These are phyloP conservation scores for Dioctria rufipes DNA, from an alignment of 2,888 invertebrate species.

Conservation along the genomic window DNA sequence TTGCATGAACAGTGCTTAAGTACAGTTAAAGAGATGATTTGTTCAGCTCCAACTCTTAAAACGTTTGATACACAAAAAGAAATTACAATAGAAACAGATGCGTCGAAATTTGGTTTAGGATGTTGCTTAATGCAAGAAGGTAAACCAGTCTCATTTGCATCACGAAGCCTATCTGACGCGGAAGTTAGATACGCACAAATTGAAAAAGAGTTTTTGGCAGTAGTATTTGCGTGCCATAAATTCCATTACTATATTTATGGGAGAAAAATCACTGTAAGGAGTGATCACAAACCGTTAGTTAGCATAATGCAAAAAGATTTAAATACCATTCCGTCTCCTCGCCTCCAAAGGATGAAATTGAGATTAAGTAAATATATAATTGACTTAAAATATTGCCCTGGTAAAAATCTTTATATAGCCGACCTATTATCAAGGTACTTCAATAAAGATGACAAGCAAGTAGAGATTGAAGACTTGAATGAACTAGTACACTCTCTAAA, in stretches of 20 bases:
- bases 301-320: slow-evolving; percentile 57
- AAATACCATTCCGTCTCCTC: slow-evolving; percentile 50
- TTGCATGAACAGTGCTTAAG: background rate
- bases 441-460: slow-evolving; percentile 7
- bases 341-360: slow-evolving; percentile 58
- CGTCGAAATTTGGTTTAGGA: slow-evolving; percentile 53
- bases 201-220: slow-evolving; percentile 58
- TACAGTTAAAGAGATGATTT: background rate
- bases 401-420: slow-evolving; percentile 60
- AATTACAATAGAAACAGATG: slow-evolving; percentile 45
- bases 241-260: slow-evolving; percentile 59
- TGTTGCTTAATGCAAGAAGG: slow-evolving; percentile 52
- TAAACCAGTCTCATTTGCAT: slow-evolving; percentile 60
- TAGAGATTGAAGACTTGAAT: slow-evolving; percentile 57
- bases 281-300: slow-evolving; percentile 58
- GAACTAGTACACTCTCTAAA: slow-evolving; percentile 58
- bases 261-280: slow-evolving; percentile 48
- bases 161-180: slow-evolving; percentile 60
- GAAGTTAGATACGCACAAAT: slow-evolving; percentile 59
- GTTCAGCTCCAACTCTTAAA: background rate
- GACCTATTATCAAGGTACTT: slow-evolving; percentile 55
- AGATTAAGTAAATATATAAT: slow-evolving; percentile 56
- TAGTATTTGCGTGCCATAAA: slow-evolving; percentile 59
- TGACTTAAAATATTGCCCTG: slow-evolving; percentile 58
- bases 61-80: slow-evolving; percentile 4